These are phyloP conservation scores for Sarcophaga subvicina DNA, from an alignment of 2,888 invertebrate genomes.

Conservation along the genomic window DNA sequence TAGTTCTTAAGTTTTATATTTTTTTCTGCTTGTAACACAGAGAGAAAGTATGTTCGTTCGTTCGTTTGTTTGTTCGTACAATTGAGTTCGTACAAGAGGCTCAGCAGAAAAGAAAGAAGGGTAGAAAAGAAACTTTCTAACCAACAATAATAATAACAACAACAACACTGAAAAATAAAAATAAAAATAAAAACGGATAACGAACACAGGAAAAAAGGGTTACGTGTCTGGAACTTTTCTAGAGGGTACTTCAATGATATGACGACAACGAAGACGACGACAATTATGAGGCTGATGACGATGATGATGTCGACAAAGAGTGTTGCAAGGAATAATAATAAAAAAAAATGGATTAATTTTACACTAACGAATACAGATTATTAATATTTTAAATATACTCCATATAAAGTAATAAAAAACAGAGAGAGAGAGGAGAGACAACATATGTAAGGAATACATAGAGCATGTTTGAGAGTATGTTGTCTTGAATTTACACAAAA, in stretches of 20 bases:
- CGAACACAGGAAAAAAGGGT: conserved; percentile 42
- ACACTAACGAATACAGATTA: conserved; percentile 21
- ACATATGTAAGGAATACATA: too few species aligned
- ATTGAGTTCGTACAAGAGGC: conserved; percentile 2
- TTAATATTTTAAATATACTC: not conserved
- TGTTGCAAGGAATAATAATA: not conserved
- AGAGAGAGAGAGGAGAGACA: too few species aligned
- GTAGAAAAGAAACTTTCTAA: conserved; percentile 33
- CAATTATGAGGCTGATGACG: not conserved
- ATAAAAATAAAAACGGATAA: conserved; percentile 1
- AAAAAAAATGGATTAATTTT: conserved; percentile 14
- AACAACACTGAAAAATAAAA: not conserved
- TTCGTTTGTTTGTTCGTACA: not conserved
- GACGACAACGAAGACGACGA: not conserved
- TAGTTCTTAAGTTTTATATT: conserved; percentile 48
- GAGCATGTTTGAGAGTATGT: not conserved
- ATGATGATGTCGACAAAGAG: not conserved
- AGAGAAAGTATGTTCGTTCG: conserved; percentile 51
- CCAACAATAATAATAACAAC: not conserved
- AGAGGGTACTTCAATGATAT: conserved; percentile 34
- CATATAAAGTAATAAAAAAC: not conserved
- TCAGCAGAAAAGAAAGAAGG: conserved; percentile 39
- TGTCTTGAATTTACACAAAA: conserved; percentile 8
- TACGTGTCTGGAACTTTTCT: conserved; percentile 61
- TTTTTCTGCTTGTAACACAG: not conserved